Evolutionary conservation across 2,797 vertebrate species (phyloP).

Genomic region (Onychomys torridus): DNA sequence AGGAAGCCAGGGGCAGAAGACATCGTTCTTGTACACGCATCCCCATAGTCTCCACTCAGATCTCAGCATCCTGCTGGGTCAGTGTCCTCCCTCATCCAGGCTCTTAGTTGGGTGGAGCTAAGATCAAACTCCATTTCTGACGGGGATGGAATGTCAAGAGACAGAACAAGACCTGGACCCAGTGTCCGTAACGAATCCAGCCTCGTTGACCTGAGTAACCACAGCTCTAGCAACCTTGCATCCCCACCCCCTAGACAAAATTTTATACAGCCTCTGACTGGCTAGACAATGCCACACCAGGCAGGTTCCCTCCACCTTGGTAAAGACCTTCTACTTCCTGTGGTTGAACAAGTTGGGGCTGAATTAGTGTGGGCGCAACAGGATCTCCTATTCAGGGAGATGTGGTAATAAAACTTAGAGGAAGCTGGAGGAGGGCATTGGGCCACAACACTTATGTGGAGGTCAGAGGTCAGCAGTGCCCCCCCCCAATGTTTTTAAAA

Average conservation of each 20-base stretch:
- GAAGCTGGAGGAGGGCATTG: neutral
- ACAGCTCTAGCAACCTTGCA: constrained; percentile 92
- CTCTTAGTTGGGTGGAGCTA: constrained; percentile 96
- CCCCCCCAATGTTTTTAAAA: neutral
- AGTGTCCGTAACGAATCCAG: constrained; percentile 96
- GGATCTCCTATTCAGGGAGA: constrained; percentile 95
- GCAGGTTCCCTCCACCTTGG: constrained; percentile 96
- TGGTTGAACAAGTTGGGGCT: constrained; percentile 95
- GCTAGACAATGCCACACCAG: constrained; percentile 95
- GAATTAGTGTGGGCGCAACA: constrained; percentile 95
- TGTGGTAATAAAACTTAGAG: constrained; percentile 66
- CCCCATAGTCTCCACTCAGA: constrained; percentile 94
- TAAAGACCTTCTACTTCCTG: constrained; percentile 97
- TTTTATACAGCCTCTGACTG: constrained; percentile 94
- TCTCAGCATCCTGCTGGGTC: constrained; percentile 96
- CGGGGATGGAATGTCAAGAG: constrained; percentile 95
- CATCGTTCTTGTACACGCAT: constrained; percentile 94
- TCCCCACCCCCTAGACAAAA: neutral
- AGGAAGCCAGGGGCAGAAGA: constrained; percentile 96
- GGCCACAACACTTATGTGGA: neutral
- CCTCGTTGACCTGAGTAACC: constrained; percentile 97
- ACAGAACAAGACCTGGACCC: constrained; percentile 97
- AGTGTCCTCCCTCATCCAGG: constrained; percentile 92
- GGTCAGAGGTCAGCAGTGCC: neutral
- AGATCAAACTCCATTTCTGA: constrained; percentile 97